phyloP scores from a whole-genome alignment of 2,797 vertebrate genomes.

The Myotis myotis region DNA sequence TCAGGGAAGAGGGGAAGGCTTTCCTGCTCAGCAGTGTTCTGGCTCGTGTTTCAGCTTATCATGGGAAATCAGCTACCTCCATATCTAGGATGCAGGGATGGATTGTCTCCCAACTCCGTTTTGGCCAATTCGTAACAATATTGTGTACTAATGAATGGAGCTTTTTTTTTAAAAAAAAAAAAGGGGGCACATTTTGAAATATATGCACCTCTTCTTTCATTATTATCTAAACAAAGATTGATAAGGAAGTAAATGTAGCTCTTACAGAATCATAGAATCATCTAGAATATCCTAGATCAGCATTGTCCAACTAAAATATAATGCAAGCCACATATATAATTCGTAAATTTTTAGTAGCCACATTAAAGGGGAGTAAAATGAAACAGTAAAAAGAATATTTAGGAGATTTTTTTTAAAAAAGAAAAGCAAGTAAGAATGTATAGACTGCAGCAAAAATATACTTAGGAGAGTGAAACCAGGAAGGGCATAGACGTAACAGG shows the following conservation, averaged over 20 bases:
- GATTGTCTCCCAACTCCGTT: not conserved
- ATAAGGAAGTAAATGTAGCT: not conserved
- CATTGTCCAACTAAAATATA: not conserved
- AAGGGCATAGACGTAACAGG: too few relatives aligned
- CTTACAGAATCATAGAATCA: not conserved
- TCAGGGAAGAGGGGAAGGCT: not conserved
- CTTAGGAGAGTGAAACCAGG: too few relatives aligned
- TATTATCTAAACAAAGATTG: not conserved
- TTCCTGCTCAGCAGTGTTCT: not conserved
- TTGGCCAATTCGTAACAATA: not conserved
- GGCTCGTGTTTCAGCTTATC: not conserved
- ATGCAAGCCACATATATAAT: not conserved
- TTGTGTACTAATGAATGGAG: not conserved
- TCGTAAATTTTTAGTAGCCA: not conserved
- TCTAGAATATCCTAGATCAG: not conserved
- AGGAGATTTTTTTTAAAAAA: not conserved
- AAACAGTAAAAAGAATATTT: not conserved
- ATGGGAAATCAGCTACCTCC: not conserved
- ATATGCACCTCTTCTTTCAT: not conserved
- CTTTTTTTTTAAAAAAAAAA: too few relatives aligned
- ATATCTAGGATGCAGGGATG: fast-evolving
- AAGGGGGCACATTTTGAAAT: not conserved
- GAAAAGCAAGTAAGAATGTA: too few relatives aligned
- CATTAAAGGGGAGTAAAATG: not conserved
- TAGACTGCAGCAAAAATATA: too few relatives aligned